Evolutionary conservation across 2,888 invertebrate genomes (phyloP).

Genomic region (Dynastes tityus): DNA sequence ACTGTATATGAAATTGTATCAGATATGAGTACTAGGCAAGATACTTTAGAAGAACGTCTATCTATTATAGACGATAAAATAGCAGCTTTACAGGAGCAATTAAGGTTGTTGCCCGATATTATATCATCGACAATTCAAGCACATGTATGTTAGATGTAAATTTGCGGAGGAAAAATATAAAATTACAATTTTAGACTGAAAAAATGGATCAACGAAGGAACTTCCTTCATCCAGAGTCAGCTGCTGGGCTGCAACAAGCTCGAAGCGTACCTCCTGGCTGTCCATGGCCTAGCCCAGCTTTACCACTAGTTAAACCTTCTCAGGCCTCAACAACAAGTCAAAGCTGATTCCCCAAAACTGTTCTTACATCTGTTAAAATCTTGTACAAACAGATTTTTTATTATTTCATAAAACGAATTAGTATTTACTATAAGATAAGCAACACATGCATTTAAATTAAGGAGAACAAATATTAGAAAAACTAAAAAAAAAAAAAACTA

Average conservation of each 20-base stretch:
- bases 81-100: slow-evolving; percentile 87
- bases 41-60: slow-evolving; percentile 93
- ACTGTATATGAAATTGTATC: slow-evolving; percentile 98
- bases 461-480: slow-evolving; percentile 36
- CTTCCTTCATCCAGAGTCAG: slow-evolving; percentile 91
- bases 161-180: background rate
- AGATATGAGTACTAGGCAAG: slow-evolving; percentile 96
- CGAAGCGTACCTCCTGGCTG: slow-evolving; percentile 76
- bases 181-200: slow-evolving; percentile 38
- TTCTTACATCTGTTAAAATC: slow-evolving; percentile 39
- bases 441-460: slow-evolving; percentile 48
- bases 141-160: slow-evolving; percentile 63
- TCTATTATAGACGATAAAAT: slow-evolving; percentile 95
- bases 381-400: slow-evolving; percentile 49
- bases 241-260: slow-evolving; percentile 74
- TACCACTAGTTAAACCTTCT: slow-evolving; percentile 73
- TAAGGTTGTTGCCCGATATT: slow-evolving; percentile 88
- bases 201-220: slow-evolving; percentile 82
- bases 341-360: slow-evolving; percentile 64
- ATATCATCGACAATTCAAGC: slow-evolving; percentile 75
- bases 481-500: slow-evolving; percentile 20
- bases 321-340: slow-evolving; percentile 63
- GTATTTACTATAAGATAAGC: slow-evolving; percentile 46
- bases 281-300: slow-evolving; percentile 87
- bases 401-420: slow-evolving; percentile 47